These are phyloP conservation scores for Oryzias melastigma DNA, from an alignment of 2,113 vertebrate genomes.

Conservation along the genomic window DNA sequence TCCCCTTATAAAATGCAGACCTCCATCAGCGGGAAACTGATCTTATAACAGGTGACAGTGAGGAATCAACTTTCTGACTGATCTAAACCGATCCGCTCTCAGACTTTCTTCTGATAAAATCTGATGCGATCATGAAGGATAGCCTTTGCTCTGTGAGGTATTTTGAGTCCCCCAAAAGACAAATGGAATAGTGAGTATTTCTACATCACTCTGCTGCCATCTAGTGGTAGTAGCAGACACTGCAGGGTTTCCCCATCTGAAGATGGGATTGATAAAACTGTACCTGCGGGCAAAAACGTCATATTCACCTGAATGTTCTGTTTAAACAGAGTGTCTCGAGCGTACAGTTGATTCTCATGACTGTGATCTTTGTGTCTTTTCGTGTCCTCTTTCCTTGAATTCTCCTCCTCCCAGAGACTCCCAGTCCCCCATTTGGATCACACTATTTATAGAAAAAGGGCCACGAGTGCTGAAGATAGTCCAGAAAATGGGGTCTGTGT, in stretches of 20 bases:
- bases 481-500: slow-evolving; percentile 70
- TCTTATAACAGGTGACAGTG: slow-evolving; percentile 1
- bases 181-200: neutral
- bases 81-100: neutral
- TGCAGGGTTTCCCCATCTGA: too few relatives aligned
- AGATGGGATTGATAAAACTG: too few relatives aligned
- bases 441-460: slow-evolving; percentile 69
- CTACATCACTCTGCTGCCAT: slow-evolving; percentile 19
- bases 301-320: too few relatives aligned
- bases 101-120: too few relatives aligned
- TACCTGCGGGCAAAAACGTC: too few relatives aligned
- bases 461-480: slow-evolving; percentile 66
- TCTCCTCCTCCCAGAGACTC: slow-evolving; percentile 13
- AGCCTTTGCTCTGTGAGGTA: too few relatives aligned
- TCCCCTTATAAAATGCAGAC: slow-evolving; percentile 18
- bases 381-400: neutral
- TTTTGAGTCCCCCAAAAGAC: too few relatives aligned
- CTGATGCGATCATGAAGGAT: slow-evolving; percentile 4
- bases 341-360: neutral
- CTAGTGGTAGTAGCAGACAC: slow-evolving; percentile 3
- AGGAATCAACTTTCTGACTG: slow-evolving; percentile 18
- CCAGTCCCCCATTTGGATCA: slow-evolving; percentile 33
- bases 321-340: neutral
- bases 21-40: slow-evolving; percentile 13
- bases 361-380: neutral